These are phyloP conservation scores for Cheirogaleus medius DNA, from an alignment of 2,113 vertebrate species.

Conservation along the genomic window DNA sequence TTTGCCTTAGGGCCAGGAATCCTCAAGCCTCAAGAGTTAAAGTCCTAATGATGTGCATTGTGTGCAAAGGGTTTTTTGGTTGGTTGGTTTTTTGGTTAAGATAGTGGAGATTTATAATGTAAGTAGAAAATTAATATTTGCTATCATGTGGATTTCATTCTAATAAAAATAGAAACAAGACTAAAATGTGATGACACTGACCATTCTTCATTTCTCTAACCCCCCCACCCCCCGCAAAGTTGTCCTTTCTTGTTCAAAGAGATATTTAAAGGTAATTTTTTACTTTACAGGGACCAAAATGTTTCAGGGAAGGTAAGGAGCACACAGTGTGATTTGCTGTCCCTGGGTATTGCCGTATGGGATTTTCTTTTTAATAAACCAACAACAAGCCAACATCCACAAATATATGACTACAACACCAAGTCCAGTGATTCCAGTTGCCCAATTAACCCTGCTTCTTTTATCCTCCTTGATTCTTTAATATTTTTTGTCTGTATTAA, in stretches of 20 bases:
- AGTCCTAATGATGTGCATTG: not conserved
- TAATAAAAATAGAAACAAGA: not conserved
- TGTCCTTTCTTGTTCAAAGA: slow-evolving; percentile 20
- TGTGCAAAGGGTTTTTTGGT: not conserved
- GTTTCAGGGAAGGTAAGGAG: not conserved
- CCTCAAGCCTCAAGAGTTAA: not conserved
- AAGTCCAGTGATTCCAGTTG: not conserved
- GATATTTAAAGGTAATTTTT: slow-evolving; percentile 24
- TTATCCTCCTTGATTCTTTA: slow-evolving; percentile 43
- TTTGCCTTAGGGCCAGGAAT: not conserved
- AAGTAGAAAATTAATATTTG: not conserved
- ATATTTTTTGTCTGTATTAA: slow-evolving; percentile 45
- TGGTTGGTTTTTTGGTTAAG: not conserved
- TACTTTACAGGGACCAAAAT: not conserved
- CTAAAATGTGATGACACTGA: not conserved
- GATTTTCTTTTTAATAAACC: slow-evolving; percentile 46
- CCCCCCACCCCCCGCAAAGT: not conserved
- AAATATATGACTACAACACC: not conserved
- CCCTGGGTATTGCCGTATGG: not conserved
- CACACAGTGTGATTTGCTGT: not conserved
- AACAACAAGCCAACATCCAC: not conserved
- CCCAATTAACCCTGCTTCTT: not conserved
- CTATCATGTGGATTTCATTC: not conserved
- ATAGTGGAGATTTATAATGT: not conserved
- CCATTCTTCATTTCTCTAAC: slow-evolving; percentile 10